Base-by-base conservation (phyloP, 2,888 invertebrate species). In the Onthophagus sagittarius region DNA sequence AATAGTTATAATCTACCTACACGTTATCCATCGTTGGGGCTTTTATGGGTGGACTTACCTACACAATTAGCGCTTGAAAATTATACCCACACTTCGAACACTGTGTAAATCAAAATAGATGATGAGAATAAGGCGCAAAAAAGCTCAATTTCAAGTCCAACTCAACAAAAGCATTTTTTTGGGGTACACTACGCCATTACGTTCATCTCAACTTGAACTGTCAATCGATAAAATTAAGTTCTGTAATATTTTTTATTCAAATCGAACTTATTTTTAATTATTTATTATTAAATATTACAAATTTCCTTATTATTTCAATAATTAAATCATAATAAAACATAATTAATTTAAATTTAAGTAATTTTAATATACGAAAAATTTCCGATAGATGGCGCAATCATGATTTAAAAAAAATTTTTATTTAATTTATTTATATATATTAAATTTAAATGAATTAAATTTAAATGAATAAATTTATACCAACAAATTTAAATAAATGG, bases 131-230 rank as follows among this genome's bases (percentile, higher is more conserved):
- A 70, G 67, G 63, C 70, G 11, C 67, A 69, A 69, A 23, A 74
- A 70, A 70, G 53, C 64, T 9, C 9, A 11, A 14, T 64, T 65
- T 74, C 71, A 74, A 74, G 74, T 74, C 67, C 74, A 71, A 74
- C 72, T 72, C 72, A 74, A 72, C 71, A 72, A 72, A 74, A 74
- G 72, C 74, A 72, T 74, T 72, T 72, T 72, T 65, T 15, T 53
- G 33, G 14, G 67, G 63, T 71, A 72, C 63, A 62, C 32, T 70
- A 74, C 74, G 74, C 74, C 74, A 74, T 74, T 71, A 71, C 71
- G 39, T 31, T 65, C 65, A 70, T 70, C 62, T 63, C 65, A 70
- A 70, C 39, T 53, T 3, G 23, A 63, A 73, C 73, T 73, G 31
- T 11, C 31, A 6, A 62, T 53, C 73, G 73, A 64, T 71, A 71